Evolutionary conservation across 2,113 vertebrate species (phyloP), one percentile per base, ranked within the genome.

Genomic region (Sinocyclocheilus rhinocerous): DNA sequence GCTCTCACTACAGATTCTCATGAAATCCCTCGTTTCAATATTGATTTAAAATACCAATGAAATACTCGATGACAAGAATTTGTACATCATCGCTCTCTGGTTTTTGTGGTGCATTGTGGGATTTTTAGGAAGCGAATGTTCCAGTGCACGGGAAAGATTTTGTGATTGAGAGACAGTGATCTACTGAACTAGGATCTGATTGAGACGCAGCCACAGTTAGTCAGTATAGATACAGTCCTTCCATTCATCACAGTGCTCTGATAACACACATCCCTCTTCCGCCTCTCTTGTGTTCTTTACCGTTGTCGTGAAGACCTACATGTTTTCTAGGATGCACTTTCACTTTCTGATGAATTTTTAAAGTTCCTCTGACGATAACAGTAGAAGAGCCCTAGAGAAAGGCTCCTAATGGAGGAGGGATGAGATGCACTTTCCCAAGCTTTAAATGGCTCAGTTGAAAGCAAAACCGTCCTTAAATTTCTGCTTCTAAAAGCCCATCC

Each of bases 341-440:
- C 75, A 86, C 85, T 81, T 61, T 90, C 86, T 92, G 91, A 93
- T 92, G 85, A 93, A 72, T 92, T 92, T 94, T 93, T 94, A 90
- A 93, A 92, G 87, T 90, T 92, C 82, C 75, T 48, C 45, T 48
- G 11, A 48, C 2, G 45, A 48, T 48, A 48, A 48, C 20, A 6
- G 39, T 8, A 50, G 36, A 65, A 83, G 79, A 50, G 48, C 78
- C 76, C 33, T 80, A 42, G 18, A 33, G 61, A 72, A 16, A 29
- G 26, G 42, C 78, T 72, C 39, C 67, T 88, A 84, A 90, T 90
- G 88, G 86, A 91, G 59, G 79, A 89, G 84, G 84, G 69, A 75
- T 67, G 59, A 89, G 89, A 86, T 91, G 88, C 89, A 88, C 86
- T 84, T 33, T 90, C 18, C 4, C 59, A 83, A 86, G 90, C 76